These are phyloP conservation scores for Halictus rubicundus DNA, from an alignment of 1,140 invertebrate genomes.

Conservation along the genomic window DNA sequence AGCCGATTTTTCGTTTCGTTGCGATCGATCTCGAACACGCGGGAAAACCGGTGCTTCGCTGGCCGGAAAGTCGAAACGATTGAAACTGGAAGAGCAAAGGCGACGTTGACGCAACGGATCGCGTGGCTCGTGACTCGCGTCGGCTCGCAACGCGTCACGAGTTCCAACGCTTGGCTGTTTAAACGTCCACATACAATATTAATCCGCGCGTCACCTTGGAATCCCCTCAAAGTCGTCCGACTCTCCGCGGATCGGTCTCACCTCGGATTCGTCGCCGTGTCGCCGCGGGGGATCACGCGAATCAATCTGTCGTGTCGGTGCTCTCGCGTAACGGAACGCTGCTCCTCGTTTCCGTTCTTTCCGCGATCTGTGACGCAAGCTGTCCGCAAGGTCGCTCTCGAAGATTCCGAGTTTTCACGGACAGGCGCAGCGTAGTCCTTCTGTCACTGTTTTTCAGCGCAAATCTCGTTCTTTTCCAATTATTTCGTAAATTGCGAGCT, in stretches of 20 bases:
- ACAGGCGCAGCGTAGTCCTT: too few species aligned
- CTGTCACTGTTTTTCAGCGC: too few species aligned
- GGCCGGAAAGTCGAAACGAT: background rate
- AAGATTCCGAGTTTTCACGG: too few species aligned
- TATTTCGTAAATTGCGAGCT: too few species aligned
- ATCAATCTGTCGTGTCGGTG: conserved; percentile 48
- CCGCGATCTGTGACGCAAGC: too few species aligned
- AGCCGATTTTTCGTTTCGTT: background rate
- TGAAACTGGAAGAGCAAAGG: background rate
- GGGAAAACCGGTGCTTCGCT: background rate
- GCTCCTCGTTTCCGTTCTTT: background rate
- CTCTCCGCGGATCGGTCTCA: conserved; percentile 2
- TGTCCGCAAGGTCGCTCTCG: background rate
- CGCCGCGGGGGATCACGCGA: conserved; percentile 50
- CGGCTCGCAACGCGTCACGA: background rate
- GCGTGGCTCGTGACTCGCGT: too few species aligned
- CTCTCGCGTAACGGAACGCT: conserved; percentile 9
- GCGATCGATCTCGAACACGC: background rate
- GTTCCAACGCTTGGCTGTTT: background rate
- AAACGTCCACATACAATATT: conserved; percentile 48
- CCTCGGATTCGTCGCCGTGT: conserved; percentile 20
- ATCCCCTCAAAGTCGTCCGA: conserved; percentile 56
- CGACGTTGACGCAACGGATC: too few species aligned
- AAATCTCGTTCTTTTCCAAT: too few species aligned
- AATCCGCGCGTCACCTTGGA: conserved; percentile 55